Evolutionary conservation across 2,797 vertebrate species (phyloP).

Genomic region (Fundulus diaphanus): DNA sequence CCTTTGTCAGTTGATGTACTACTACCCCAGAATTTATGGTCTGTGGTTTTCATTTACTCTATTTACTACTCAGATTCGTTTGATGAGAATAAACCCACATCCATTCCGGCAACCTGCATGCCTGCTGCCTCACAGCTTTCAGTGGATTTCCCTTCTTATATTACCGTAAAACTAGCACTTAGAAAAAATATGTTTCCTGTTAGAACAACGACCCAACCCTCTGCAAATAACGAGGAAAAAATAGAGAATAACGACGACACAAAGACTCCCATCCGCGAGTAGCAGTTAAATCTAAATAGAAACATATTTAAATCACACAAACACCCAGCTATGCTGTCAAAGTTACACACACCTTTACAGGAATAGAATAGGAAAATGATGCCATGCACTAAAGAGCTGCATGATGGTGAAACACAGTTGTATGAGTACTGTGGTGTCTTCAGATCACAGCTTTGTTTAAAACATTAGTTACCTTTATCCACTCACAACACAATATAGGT

Average conservation of each 20-base stretch:
- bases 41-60: background rate
- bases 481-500: slow-evolving; percentile 48
- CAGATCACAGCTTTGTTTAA: slow-evolving; percentile 32
- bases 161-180: slow-evolving; percentile 29
- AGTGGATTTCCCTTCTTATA: slow-evolving; percentile 8
- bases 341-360: slow-evolving; percentile 49
- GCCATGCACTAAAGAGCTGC: slow-evolving; percentile 59
- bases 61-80: background rate
- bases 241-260: slow-evolving; percentile 35
- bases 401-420: slow-evolving; percentile 18
- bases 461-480: background rate
- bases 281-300: slow-evolving; percentile 52
- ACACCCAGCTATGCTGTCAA: slow-evolving; percentile 46
- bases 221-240: slow-evolving; percentile 29
- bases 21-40: background rate
- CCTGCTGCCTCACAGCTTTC: background rate
- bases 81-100: background rate
- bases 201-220: slow-evolving; percentile 1
- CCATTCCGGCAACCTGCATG: background rate
- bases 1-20: background rate
- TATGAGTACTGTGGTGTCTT: slow-evolving; percentile 5
- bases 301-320: slow-evolving; percentile 45
- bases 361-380: slow-evolving; percentile 39
- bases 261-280: slow-evolving; percentile 22
- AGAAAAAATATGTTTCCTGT: slow-evolving; percentile 13